These are phyloP conservation scores for Margarornis squamiger DNA, from an alignment of 2,797 vertebrate genomes.

Conservation along the genomic window DNA sequence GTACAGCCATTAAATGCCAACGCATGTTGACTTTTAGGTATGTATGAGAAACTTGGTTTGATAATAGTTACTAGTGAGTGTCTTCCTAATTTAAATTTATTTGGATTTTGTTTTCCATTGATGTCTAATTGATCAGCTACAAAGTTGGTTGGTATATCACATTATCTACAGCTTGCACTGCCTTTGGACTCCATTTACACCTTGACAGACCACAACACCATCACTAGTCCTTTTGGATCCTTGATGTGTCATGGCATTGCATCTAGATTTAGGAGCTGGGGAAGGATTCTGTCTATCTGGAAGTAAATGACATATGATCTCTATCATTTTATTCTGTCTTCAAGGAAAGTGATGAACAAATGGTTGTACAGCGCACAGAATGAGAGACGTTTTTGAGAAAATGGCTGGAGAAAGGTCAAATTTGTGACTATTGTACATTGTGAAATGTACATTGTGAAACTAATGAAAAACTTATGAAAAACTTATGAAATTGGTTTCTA, in stretches of 20 bases:
- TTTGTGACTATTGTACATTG: constrained; percentile 47
- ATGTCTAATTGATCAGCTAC: not conserved
- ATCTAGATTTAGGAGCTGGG: not conserved
- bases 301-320: not conserved
- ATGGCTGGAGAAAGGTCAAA: constrained; percentile 53
- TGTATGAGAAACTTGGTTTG: not conserved
- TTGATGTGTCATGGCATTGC: not conserved
- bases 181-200: not conserved
- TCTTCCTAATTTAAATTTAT: not conserved
- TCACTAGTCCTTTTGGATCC: not conserved
- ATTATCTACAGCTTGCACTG: not conserved
- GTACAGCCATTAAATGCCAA: not conserved
- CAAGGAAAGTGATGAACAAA: constrained; percentile 47
- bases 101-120: not conserved
- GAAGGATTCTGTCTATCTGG: not conserved
- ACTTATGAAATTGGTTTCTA: not conserved
- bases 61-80: not conserved
- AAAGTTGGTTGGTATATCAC: not conserved
- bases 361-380: not conserved
- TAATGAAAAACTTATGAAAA: constrained; percentile 15
- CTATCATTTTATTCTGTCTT: not conserved
- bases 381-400: constrained; percentile 10
- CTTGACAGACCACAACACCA: not conserved
- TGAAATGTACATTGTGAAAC: constrained; percentile 56
- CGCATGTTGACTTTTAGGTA: not conserved